phyloP scores from a whole-genome alignment of 64 coral and sea anemone genomes.

The Montipora efflorescens region DNA sequence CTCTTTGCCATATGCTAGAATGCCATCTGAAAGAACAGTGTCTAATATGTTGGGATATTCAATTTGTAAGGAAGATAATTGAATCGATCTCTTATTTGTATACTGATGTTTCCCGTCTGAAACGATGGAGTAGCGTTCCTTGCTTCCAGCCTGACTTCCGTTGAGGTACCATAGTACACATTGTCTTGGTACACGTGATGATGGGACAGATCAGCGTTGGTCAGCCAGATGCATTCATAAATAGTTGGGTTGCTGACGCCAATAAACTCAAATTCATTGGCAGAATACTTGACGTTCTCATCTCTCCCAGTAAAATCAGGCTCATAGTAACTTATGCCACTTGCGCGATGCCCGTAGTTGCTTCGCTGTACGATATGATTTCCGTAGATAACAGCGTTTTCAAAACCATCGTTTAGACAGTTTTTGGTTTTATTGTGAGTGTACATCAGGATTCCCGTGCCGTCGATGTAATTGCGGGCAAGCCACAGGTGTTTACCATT shows the following conservation, averaged over 20 bases:
- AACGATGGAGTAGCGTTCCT: too few relatives aligned
- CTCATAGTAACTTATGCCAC: conserved; percentile 17
- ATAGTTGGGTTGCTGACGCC: not conserved
- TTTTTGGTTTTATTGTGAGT: not conserved
- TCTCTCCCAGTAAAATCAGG: not conserved
- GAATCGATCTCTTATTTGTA: too few relatives aligned
- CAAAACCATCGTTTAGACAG: not conserved
- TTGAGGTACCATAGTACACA: not conserved
- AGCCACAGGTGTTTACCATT: conserved; percentile 15
- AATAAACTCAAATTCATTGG: conserved; percentile 52
- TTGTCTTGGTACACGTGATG: conserved; percentile 52
- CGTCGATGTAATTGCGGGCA: conserved; percentile 57
- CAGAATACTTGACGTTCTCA: conserved; percentile 32
- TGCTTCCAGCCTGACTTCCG: not conserved
- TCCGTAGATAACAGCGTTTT: conserved; percentile 50
- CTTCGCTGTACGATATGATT: conserved; percentile 38
- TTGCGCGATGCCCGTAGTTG: not conserved
- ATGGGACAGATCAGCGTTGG: conserved; percentile 10
- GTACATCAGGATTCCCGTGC: conserved; percentile 41
- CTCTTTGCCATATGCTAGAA: too few relatives aligned
- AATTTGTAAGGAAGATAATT: too few relatives aligned
- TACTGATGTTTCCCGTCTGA: too few relatives aligned
- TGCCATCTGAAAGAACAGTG: too few relatives aligned
- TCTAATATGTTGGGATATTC: too few relatives aligned
- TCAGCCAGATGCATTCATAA: conserved; percentile 32